Conservation (phyloP, 92 coral and sea anemone species). For the Epizoanthus stellaris region DNA sequence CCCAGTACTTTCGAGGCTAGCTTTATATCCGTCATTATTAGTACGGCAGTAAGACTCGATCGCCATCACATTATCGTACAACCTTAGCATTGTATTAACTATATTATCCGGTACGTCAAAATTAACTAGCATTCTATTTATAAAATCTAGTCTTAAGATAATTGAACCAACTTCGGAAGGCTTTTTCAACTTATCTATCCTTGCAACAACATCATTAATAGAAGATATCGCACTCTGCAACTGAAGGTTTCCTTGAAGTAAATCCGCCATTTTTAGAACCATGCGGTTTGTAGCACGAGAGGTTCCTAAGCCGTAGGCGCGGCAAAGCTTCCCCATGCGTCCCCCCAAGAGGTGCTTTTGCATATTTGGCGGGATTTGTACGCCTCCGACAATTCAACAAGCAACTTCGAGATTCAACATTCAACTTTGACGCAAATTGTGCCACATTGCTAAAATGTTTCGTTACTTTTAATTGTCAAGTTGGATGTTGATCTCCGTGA, state of each 20-base stretch:
- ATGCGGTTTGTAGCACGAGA: no score
- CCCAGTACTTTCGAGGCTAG: constrained; percentile 32
- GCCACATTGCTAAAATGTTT: no score
- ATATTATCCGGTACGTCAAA: constrained; percentile 58
- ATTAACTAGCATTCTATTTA: constrained; percentile 61
- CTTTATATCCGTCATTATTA: constrained; percentile 40
- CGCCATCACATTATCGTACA: constrained; percentile 37
- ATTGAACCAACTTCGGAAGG: constrained; percentile 27
- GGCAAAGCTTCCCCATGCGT: no score
- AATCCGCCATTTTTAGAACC: no score
- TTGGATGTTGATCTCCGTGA: no score
- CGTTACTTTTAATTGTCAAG: no score
- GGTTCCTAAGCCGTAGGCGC: no score
- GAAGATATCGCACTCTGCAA: constrained; percentile 18
- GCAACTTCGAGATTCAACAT: no score
- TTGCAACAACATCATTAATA: constrained; percentile 37
- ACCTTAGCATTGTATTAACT: constrained; percentile 41
- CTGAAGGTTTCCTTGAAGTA: background rate
- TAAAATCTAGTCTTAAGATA: constrained; percentile 48
- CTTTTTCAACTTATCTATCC: constrained; percentile 34
- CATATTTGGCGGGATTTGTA: no score
- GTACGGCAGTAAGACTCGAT: background rate
- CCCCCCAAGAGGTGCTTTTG: no score
- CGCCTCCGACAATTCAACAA: background rate
- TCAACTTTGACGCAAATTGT: no score